Evolutionary conservation across 2,113 vertebrate species (phyloP).

Genomic region (Labrus mixtus): DNA sequence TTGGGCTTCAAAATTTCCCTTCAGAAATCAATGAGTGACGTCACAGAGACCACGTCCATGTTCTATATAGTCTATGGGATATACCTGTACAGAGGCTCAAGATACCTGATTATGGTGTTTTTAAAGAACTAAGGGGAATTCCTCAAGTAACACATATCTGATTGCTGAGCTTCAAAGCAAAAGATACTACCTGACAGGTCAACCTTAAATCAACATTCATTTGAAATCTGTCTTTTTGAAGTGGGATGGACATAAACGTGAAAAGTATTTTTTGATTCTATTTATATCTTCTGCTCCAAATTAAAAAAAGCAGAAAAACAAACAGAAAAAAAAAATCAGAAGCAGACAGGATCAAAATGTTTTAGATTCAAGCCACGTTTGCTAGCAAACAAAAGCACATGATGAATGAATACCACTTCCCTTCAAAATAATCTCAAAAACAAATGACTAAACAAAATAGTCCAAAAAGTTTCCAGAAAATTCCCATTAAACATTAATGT

Average conservation of each 20-base stretch:
- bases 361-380: conserved; percentile 25
- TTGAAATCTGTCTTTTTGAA: neutral
- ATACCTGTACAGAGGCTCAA: conserved; percentile 39
- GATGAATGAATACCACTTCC: neutral
- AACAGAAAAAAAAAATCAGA: conserved; percentile 13
- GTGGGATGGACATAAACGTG: neutral
- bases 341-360: conserved; percentile 8
- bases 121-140: conserved; percentile 61
- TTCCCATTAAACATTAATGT: conserved; percentile 5
- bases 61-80: too few relatives aligned
- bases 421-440: neutral
- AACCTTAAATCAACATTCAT: conserved; percentile 5
- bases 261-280: neutral
- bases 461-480: conserved; percentile 1
- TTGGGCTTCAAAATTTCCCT: too few relatives aligned
- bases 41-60: too few relatives aligned
- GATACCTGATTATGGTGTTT: conserved; percentile 41
- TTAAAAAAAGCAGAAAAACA: neutral
- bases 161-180: neutral
- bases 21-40: too few relatives aligned
- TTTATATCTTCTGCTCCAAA: neutral
- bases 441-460: conserved; percentile 6
- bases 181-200: conserved; percentile 35
- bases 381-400: conserved; percentile 23
- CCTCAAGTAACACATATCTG: conserved; percentile 21